Conservation (phyloP, 2,797 vertebrate species). For the Agapornis canus region DNA sequence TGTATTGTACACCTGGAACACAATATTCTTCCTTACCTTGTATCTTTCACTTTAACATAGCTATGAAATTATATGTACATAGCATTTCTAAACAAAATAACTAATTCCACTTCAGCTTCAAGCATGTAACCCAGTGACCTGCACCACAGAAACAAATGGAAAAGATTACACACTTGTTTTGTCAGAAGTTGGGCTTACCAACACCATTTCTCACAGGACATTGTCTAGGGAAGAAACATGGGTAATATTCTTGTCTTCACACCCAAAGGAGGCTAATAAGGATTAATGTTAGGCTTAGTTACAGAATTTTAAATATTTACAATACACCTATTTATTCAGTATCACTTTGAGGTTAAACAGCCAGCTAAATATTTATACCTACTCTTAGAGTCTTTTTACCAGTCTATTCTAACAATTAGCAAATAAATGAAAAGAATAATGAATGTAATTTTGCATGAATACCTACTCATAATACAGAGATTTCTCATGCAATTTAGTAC, state of each 20-base stretch:
- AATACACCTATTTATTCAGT: slow-evolving; percentile 56
- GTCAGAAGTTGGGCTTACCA: not conserved
- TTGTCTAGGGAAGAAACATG: not conserved
- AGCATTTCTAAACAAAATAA: not conserved
- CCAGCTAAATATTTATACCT: slow-evolving; percentile 1
- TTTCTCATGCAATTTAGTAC: not conserved
- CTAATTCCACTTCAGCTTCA: not conserved
- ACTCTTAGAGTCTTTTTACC: not conserved
- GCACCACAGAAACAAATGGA: not conserved
- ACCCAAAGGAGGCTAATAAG: slow-evolving; percentile 54
- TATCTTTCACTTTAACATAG: not conserved
- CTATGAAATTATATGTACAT: not conserved
- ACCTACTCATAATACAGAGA: not conserved
- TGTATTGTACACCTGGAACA: not conserved
- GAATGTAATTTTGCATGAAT: slow-evolving; percentile 4
- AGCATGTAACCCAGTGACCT: not conserved
- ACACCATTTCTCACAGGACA: slow-evolving; percentile 3
- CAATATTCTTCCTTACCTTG: not conserved
- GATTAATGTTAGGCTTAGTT: slow-evolving; percentile 66
- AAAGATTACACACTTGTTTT: not conserved
- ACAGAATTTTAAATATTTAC: slow-evolving; percentile 72
- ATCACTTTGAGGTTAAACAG: slow-evolving; percentile 58
- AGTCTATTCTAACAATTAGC: slow-evolving; percentile 32
- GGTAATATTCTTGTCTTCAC: slow-evolving; percentile 40
- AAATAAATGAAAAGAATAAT: slow-evolving; percentile 38